phyloP scores from a whole-genome alignment of 2,113 vertebrate species.

The Corythaeola cristata region DNA sequence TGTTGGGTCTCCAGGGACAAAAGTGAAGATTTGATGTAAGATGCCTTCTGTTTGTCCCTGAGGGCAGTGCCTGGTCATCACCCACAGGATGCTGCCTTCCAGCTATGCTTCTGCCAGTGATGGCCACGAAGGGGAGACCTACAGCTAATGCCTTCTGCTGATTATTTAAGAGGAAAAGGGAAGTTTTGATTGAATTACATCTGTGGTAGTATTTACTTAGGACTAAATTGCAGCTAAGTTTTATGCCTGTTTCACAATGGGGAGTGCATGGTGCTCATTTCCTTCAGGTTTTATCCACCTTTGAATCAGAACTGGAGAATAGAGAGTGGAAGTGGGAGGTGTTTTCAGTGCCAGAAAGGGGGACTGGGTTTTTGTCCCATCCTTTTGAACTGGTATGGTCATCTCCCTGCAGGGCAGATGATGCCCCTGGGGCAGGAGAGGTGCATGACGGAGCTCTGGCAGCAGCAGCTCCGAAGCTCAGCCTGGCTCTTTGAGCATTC shows the following conservation, averaged over 20 bases:
- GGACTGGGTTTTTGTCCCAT: neutral
- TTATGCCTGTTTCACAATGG: neutral
- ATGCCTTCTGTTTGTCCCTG: neutral
- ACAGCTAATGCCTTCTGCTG: neutral
- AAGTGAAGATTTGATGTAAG: neutral
- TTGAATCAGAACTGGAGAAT: neutral
- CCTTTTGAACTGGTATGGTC: neutral
- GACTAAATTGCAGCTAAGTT: neutral
- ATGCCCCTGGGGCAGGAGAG: neutral
- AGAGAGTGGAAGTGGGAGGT: neutral
- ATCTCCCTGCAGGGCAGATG: fast-evolving
- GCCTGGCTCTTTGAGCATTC: neutral
- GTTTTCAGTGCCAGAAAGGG: neutral
- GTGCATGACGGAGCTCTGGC: fast-evolving
- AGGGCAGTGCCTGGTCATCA: neutral
- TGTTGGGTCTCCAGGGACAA: neutral
- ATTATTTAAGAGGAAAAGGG: neutral
- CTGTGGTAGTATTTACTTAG: neutral
- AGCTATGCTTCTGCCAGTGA: neutral
- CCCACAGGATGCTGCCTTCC: neutral
- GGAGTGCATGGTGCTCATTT: fast-evolving
- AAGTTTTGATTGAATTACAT: neutral
- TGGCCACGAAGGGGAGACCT: neutral
- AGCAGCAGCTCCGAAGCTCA: neutral
- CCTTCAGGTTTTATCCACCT: neutral